These are phyloP conservation scores for Drosophila carrolli DNA, from an alignment of 1,140 invertebrate species.

Conservation along the genomic window DNA sequence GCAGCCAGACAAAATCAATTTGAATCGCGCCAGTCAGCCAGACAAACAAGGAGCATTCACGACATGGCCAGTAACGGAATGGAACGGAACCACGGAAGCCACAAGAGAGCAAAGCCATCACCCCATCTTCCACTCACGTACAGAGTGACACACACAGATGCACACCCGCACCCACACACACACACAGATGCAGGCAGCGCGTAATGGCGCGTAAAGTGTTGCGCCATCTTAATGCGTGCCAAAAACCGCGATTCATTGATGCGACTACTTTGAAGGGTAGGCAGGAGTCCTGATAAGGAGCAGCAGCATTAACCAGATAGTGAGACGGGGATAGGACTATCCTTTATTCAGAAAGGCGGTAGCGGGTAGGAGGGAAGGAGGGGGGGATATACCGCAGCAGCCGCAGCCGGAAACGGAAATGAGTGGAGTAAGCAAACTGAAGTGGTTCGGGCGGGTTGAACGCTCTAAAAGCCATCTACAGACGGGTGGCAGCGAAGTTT, in stretches of 20 bases:
- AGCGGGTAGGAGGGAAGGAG: not conserved
- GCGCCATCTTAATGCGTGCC: conserved; percentile 73
- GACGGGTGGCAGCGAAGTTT: conserved; percentile 33
- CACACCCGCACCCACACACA: not conserved
- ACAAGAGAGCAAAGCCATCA: conserved; percentile 39
- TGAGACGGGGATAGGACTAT: not conserved
- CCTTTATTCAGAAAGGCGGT: not conserved
- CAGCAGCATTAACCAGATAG: conserved; percentile 24
- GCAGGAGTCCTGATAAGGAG: conserved; percentile 31
- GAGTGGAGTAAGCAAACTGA: conserved; percentile 50
- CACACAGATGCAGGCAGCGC: conserved; percentile 46
- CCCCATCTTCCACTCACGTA: conserved; percentile 16
- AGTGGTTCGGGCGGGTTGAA: conserved; percentile 52
- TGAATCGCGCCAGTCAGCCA: conserved; percentile 45
- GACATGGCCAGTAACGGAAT: conserved; percentile 16
- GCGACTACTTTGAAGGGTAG: conserved; percentile 25
- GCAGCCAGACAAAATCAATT: conserved; percentile 71
- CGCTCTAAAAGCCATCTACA: conserved; percentile 16
- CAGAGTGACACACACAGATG: conserved; percentile 1
- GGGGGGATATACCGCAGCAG: conserved; percentile 14
- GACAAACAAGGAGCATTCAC: conserved; percentile 50
- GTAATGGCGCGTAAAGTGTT: conserved; percentile 79
- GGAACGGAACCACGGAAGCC: conserved; percentile 22
- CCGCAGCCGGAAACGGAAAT: conserved; percentile 68
- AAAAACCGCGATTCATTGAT: conserved; percentile 67